Evolutionary conservation across 2,888 invertebrate genomes (phyloP).

Genomic region (Idaea biselata): DNA sequence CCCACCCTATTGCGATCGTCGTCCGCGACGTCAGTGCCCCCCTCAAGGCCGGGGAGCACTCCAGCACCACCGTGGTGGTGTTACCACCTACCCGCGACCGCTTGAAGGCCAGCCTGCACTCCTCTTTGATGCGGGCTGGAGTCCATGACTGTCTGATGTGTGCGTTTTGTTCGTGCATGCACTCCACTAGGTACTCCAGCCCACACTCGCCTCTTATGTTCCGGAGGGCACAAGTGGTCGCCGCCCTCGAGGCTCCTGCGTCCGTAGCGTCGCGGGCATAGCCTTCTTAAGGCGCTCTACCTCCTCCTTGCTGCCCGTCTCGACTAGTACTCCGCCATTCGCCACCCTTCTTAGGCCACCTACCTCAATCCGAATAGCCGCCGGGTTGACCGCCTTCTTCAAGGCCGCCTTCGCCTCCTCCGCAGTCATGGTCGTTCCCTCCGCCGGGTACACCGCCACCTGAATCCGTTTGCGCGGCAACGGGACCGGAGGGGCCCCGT

Average conservation of each 20-base stretch:
- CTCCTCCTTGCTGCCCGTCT: constrained; percentile 7
- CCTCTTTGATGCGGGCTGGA: accelerated
- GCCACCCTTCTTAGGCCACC: constrained; percentile 13
- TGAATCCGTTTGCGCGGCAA: no score
- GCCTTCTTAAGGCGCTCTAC: constrained; percentile 13
- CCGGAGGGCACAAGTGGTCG: constrained; percentile 11
- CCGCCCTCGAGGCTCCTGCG: constrained; percentile 8
- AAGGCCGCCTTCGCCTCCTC: no score
- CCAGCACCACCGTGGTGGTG: constrained; percentile 13
- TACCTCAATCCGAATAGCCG: neutral
- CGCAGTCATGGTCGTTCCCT: no score
- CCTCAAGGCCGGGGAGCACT: constrained; percentile 14
- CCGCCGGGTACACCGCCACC: neutral
- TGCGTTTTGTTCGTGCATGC: constrained; percentile 13
- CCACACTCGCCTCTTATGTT: accelerated
- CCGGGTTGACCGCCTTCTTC: no score
- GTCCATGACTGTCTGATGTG: constrained; percentile 15
- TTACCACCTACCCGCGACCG: neutral
- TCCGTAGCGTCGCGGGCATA: constrained; percentile 7
- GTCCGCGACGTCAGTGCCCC: neutral
- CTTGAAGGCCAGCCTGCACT: constrained; percentile 4
- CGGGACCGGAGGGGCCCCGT: neutral
- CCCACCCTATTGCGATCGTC: constrained; percentile 23
- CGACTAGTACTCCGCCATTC: constrained; percentile 17
- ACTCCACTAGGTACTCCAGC: accelerated